Percentiles rank a stretch among this genome's conserved stretches.
phyloP scores from a whole-genome alignment of 2,113 vertebrate genomes.

The Melanocharis versteri region DNA sequence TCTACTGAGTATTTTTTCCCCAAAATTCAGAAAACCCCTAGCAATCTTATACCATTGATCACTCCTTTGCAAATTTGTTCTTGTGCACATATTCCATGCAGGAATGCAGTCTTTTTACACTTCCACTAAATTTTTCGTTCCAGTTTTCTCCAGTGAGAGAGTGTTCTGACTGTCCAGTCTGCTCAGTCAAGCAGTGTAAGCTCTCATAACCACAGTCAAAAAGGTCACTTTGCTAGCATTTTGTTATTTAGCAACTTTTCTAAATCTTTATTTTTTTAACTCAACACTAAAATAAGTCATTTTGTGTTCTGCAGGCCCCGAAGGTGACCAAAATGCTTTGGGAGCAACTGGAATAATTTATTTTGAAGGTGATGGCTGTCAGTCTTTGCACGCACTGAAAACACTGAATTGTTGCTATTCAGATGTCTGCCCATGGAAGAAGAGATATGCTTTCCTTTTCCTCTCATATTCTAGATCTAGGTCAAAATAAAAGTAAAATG shows the following conservation, averaged over 20 bases:
- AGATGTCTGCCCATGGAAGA: background rate
- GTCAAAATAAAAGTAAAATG: background rate
- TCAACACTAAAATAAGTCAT: background rate
- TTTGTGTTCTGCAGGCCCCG: background rate
- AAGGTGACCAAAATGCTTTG: background rate
- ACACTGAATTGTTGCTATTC: background rate
- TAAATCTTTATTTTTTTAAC: conserved; percentile 29
- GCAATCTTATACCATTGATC: background rate
- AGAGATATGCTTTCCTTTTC: background rate
- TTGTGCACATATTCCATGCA: background rate
- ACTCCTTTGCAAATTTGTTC: background rate
- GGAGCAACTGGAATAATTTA: background rate
- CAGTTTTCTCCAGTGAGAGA: background rate
- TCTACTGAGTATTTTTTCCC: background rate
- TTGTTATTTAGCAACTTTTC: background rate
- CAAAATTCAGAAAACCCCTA: background rate
- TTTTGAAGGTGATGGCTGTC: background rate
- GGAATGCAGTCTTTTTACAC: background rate
- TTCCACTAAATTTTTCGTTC: background rate
- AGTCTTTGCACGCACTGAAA: background rate
- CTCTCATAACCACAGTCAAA: background rate
- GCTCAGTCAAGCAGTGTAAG: conserved; percentile 14
- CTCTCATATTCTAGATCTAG: background rate
- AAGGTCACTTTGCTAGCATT: conserved; percentile 27
- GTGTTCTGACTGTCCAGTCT: background rate